phyloP scores from a whole-genome alignment of 2,113 vertebrate species.

The Melozone crissalis region DNA sequence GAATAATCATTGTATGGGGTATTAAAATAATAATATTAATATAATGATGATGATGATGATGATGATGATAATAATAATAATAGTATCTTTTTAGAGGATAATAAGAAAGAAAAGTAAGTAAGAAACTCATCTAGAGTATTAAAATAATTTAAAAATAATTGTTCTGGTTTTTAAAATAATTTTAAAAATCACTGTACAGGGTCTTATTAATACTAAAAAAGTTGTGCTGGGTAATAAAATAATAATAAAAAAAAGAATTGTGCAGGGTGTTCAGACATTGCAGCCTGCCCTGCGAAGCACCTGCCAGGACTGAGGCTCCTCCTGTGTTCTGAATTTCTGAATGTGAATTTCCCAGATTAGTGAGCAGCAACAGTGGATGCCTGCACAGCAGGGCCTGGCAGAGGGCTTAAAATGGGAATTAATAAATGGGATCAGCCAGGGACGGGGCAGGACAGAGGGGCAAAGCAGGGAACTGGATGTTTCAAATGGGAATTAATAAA shows the following conservation, averaged over 20 bases:
- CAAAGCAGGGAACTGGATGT: background rate
- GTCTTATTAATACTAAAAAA: background rate
- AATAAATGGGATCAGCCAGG: background rate
- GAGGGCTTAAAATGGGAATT: too few relatives aligned
- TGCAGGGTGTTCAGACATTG: background rate
- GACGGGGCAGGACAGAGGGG: background rate
- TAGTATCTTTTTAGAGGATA: background rate
- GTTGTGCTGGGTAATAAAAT: background rate
- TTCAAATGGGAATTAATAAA: background rate
- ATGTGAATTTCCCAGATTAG: background rate
- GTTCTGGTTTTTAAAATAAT: background rate
- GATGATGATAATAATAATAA: too few relatives aligned
- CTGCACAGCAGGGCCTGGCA: background rate
- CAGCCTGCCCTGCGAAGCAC: too few relatives aligned
- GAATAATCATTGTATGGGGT: accelerated
- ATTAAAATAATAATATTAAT: too few relatives aligned
- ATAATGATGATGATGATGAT: too few relatives aligned
- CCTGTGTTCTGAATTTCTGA: background rate
- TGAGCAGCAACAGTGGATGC: background rate
- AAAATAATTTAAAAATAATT: background rate
- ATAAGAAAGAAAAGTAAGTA: background rate
- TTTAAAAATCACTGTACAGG: background rate
- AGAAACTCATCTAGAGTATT: background rate
- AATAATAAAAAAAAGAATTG: background rate
- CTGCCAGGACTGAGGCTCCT: background rate